Percentiles rank a stretch among this genome's conserved stretches.
Evolutionary conservation across 1,140 invertebrate species (phyloP).

Genomic region (Zaprionus davidi): DNA sequence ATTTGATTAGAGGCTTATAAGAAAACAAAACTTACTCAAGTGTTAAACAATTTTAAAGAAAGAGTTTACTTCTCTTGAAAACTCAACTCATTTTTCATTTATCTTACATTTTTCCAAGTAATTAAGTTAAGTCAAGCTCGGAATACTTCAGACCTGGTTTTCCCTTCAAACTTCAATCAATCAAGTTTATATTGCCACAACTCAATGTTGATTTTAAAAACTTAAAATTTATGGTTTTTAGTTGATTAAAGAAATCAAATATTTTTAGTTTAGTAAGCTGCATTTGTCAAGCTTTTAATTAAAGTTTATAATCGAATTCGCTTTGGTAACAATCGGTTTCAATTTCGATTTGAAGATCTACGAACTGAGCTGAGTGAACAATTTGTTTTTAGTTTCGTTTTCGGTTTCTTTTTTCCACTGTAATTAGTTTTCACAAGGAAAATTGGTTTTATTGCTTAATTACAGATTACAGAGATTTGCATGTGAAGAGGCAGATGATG

Average conservation of each 20-base stretch:
- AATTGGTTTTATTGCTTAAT: conserved; percentile 8
- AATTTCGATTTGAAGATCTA: not conserved
- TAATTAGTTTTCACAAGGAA: conserved; percentile 9
- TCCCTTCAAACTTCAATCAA: not conserved
- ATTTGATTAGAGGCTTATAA: conserved; percentile 8
- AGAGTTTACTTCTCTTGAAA: not conserved
- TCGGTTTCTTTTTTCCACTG: not conserved
- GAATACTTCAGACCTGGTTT: not conserved
- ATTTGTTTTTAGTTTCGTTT: not conserved
- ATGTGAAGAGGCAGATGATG: conserved; percentile 6
- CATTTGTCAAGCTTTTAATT: conserved; percentile 4
- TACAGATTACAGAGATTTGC: not conserved
- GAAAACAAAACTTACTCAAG: not conserved
- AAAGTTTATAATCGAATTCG: conserved; percentile 4
- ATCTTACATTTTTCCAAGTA: not conserved
- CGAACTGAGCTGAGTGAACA: not conserved
- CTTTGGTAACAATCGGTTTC: not conserved
- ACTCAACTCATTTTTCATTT: not conserved
- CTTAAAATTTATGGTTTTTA: not conserved
- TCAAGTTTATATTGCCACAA: not conserved
- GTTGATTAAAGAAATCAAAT: not conserved
- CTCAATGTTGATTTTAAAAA: not conserved
- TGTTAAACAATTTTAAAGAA: not conserved
- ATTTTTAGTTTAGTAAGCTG: conserved; percentile 2
- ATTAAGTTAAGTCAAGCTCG: not conserved